These are phyloP conservation scores for Trididemnum clinides DNA, from an alignment of 23 tunicate species.

Conservation along the genomic window DNA sequence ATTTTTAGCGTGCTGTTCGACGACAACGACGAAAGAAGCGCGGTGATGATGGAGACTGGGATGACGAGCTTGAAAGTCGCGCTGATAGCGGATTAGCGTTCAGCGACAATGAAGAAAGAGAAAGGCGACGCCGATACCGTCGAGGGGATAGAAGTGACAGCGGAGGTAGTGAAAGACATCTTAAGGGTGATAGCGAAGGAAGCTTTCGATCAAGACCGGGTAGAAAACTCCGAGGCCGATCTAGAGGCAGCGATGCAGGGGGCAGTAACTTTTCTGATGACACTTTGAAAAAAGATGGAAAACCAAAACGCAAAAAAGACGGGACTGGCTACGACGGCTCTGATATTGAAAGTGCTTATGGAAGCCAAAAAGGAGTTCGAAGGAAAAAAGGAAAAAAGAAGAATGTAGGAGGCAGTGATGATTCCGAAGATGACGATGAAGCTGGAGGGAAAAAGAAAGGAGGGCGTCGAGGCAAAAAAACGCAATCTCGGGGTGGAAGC, in stretches of 20 bases:
- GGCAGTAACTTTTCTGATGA: slow-evolving; percentile 61
- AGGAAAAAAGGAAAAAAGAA: slow-evolving; percentile 41
- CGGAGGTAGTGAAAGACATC: slow-evolving; percentile 27
- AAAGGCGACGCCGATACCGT: slow-evolving; percentile 67
- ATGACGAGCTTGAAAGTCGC: slow-evolving; percentile 58
- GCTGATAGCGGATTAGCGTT: slow-evolving; percentile 93
- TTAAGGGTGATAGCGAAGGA: slow-evolving; percentile 66
- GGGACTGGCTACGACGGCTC: slow-evolving; percentile 48
- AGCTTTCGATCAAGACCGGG: slow-evolving; percentile 37
- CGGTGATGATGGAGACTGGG: slow-evolving; percentile 41
- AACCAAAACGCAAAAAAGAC: slow-evolving; percentile 28
- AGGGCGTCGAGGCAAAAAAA: slow-evolving; percentile 44
- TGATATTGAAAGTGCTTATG: slow-evolving; percentile 48
- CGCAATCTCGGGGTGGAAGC: slow-evolving; percentile 31
- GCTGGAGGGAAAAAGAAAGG: slow-evolving; percentile 23
- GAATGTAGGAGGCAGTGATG: slow-evolving; percentile 23
- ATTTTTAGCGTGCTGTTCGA: slow-evolving; percentile 65
- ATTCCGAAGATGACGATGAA: slow-evolving; percentile 41
- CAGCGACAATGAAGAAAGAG: slow-evolving; percentile 80
- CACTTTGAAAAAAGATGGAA: not conserved
- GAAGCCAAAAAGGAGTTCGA: slow-evolving; percentile 53
- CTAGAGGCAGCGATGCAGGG: slow-evolving; percentile 39
- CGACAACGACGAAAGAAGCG: slow-evolving; percentile 50
- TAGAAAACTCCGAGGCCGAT: slow-evolving; percentile 36
- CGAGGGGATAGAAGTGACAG: slow-evolving; percentile 57